Evolutionary conservation across 2,113 vertebrate genomes (phyloP).

Genomic region (Podarcis raffonei): DNA sequence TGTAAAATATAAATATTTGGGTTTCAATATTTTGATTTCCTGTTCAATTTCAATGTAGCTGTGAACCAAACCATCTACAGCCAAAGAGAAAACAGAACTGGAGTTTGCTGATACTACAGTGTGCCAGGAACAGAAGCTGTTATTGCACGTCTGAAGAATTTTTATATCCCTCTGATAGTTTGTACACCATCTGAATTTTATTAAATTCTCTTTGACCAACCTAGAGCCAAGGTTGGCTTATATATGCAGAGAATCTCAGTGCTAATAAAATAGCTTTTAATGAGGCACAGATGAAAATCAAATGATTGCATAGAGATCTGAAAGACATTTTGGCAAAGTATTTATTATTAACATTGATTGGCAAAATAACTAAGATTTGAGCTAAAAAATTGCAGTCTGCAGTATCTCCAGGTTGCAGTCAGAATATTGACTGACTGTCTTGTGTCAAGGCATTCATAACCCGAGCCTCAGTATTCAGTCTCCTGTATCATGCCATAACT

Average conservation of each 20-base stretch:
- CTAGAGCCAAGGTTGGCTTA: slow-evolving; percentile 25
- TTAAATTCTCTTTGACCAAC: slow-evolving; percentile 54
- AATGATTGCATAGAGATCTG: slow-evolving; percentile 40
- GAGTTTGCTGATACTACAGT: slow-evolving; percentile 63
- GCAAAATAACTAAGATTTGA: slow-evolving; percentile 59
- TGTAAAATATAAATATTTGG: slow-evolving; percentile 60
- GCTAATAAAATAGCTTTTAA: slow-evolving; percentile 55
- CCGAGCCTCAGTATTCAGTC: slow-evolving; percentile 17
- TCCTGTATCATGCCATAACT: slow-evolving; percentile 1
- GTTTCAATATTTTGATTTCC: slow-evolving; percentile 69
- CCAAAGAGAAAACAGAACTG: slow-evolving; percentile 67
- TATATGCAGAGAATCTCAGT: slow-evolving; percentile 32
- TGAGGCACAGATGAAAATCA: slow-evolving; percentile 57
- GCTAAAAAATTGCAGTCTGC: slow-evolving; percentile 38
- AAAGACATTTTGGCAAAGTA: slow-evolving; percentile 46
- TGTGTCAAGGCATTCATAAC: slow-evolving; percentile 37
- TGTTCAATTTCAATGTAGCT: slow-evolving; percentile 72
- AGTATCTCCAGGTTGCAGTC: slow-evolving; percentile 43
- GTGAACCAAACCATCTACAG: slow-evolving; percentile 69
- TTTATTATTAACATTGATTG: slow-evolving; percentile 54
- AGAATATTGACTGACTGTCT: slow-evolving; percentile 45
- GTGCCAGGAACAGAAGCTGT: slow-evolving; percentile 59
- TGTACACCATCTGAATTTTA: slow-evolving; percentile 63
- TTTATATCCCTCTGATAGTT: slow-evolving; percentile 59
- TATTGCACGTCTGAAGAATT: slow-evolving; percentile 61